Evolutionary conservation across 1,140 invertebrate species (phyloP), one percentile per base, ranked within the genome.

Genomic region (Bombus cullumanus): DNA sequence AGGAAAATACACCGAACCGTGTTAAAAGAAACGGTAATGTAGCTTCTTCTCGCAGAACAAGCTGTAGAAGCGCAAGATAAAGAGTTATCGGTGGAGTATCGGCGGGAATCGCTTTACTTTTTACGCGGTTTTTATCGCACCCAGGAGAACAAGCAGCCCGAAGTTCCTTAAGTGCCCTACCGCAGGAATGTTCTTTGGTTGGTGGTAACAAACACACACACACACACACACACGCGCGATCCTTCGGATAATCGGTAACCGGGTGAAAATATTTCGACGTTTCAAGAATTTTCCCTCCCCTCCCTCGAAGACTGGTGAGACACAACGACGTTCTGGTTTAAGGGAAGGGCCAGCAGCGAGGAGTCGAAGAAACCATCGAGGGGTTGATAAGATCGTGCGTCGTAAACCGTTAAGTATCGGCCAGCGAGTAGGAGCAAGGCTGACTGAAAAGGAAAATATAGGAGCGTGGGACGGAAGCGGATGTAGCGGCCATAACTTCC

Each of bases 381-480:
- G 88, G 88, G 85, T 81, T 89, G 89, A 90, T 87, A 89, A 85
- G 75, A 92, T 92, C 91, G 93, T 88, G 88, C 86, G 91, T 94
- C 94, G 93, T 95, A 95, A 95, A 94, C 88, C 90, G 90, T 92
- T 93, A 94, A 94, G 92, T 93, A 90, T 86, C 86, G 86, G 88
- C 41, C 88, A 47, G 71, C 82, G 85, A 91, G 88, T 88, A 90
- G 69, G 47, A 85, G 77, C 68, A 41, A 86, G 71, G 82, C 73
- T 68, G 86, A 83, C 74, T 72, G 71, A 90, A 89, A 85, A 88
- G 86, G 82, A 86, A 81, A 90, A 90, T 78, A 92, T 64, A 83
- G 86, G 92, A 89, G 88, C 93, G 91, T 92, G 93, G 92, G 93
- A 93, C 93, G 93, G 93, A 94, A 94, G 84, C 93, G 93, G 93